Conservation (phyloP, 1,140 invertebrate genomes). For the Aphelenchoides besseyi region DNA sequence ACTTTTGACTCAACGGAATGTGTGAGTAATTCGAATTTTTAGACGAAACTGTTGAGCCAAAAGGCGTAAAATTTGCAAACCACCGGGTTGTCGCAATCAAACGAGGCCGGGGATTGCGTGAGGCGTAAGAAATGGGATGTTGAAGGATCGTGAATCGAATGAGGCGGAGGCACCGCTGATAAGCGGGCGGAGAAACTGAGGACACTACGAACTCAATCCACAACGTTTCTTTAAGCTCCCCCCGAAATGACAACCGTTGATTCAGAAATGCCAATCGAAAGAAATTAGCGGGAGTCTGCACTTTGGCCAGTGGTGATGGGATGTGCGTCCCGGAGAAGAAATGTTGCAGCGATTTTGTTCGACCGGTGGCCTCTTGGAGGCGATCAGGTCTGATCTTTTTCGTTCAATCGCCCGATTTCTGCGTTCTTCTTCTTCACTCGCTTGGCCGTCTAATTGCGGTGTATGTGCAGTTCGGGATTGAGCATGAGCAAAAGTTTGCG, state of each 20-base stretch:
- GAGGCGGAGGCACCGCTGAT: too few species aligned
- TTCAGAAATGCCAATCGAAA: background rate
- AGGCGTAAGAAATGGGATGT: background rate
- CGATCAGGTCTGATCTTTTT: background rate
- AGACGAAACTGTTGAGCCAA: background rate
- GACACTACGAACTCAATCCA: background rate
- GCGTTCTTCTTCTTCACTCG: too few species aligned
- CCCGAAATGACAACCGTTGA: background rate
- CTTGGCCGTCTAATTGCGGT: background rate
- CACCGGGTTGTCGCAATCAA: background rate
- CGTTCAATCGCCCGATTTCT: background rate
- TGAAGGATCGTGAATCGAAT: too few species aligned
- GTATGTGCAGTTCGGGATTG: background rate
- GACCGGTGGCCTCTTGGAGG: too few species aligned
- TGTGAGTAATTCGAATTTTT: background rate
- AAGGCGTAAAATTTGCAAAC: background rate
- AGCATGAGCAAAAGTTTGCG: background rate
- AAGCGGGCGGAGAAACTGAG: background rate
- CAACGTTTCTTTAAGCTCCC: background rate
- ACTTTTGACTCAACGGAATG: conserved; percentile 5
- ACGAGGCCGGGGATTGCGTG: background rate
- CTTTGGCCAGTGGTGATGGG: background rate
- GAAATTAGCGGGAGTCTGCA: background rate
- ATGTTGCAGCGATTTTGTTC: background rate
- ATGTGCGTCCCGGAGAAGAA: background rate